Evolutionary conservation across 2,888 invertebrate species (phyloP).

Genomic region (Plebejus anna): DNA sequence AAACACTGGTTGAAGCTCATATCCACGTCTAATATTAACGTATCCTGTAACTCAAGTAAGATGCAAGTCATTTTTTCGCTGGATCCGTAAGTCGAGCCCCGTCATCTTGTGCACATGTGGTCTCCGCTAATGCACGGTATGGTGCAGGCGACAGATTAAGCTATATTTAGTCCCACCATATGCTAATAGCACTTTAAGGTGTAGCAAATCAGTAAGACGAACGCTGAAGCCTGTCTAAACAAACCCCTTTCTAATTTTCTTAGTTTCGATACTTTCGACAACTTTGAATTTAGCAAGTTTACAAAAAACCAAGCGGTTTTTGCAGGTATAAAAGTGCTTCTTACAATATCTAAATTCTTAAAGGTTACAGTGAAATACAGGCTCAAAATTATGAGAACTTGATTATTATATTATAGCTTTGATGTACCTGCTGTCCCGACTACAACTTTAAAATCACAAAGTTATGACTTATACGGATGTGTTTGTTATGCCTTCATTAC

Average conservation of each 20-base stretch:
- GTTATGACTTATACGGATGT: no score
- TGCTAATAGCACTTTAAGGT: conserved; percentile 55
- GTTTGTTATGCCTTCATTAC: no score
- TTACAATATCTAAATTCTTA: no score
- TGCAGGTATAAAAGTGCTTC: background rate
- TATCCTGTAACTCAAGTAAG: conserved; percentile 78
- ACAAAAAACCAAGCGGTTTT: background rate
- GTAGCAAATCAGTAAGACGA: conserved; percentile 40
- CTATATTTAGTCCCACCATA: conserved; percentile 74
- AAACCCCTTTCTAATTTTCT: conserved; percentile 34
- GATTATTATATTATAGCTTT: no score
- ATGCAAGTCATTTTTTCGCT: conserved; percentile 63
- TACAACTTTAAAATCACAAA: no score
- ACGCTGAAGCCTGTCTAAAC: conserved; percentile 41
- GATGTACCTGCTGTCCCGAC: background rate
- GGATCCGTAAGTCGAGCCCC: conserved; percentile 64
- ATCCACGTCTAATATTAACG: conserved; percentile 53
- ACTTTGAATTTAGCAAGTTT: no score
- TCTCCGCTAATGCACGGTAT: conserved; percentile 50
- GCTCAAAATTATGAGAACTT: no score
- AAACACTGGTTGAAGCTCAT: conserved; percentile 34
- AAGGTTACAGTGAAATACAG: no score
- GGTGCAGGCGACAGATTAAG: conserved; percentile 47
- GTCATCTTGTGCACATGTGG: conserved; percentile 76
- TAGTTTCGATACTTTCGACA: background rate